Evolutionary conservation across 64 coral and sea anemone genomes (phyloP), one percentile per base, ranked within the genome.

Genomic region (Hydrozoanthus tunicans): DNA sequence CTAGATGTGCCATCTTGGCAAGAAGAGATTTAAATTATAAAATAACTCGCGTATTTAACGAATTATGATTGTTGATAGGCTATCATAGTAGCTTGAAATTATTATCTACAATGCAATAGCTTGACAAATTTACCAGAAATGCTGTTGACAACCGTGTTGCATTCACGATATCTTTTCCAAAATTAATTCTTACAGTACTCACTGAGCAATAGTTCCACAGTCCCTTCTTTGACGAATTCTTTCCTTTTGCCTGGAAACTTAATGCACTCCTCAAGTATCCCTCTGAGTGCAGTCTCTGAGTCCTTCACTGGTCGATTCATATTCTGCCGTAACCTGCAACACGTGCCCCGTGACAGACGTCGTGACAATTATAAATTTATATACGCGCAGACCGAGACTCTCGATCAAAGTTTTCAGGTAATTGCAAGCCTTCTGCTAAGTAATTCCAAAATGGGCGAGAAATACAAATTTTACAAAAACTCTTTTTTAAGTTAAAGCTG

Each of bases 241-340:
- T 86, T 60, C 9, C 83, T 69, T 86, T 86, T 86, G 24, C 51
- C 83, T 0, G 83, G 83, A 86, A 59, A 86, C 68, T 60, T 73
- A 11, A 86, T 69, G 55, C 83, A 86, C 59, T 86, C 68, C 12
- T 86, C 53, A 69, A 86, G 14, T 12, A 86, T 20, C 27, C 17
- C 9, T 56, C 3, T 72, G 14, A 86, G 56, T 13, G 83, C 83
- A 6, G 20, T 86, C 25, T 86, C 68, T 6, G 83, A 74, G n/a
- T 86, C 70, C 5, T 86, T 86, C 83, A 86, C 74, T 73, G 11
- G 0, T 86, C 9, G 8, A 57, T 54, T 56, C 52, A 1, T 20
- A 56, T 56, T 6, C 1, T 53, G 5, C 32, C 73, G 13, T 12
- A 53, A 10, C 5, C 6, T 4, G 51, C 7, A 6, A 57, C 12